phyloP scores from a whole-genome alignment of 2,113 vertebrate species.

The Oreocharis arfaki region DNA sequence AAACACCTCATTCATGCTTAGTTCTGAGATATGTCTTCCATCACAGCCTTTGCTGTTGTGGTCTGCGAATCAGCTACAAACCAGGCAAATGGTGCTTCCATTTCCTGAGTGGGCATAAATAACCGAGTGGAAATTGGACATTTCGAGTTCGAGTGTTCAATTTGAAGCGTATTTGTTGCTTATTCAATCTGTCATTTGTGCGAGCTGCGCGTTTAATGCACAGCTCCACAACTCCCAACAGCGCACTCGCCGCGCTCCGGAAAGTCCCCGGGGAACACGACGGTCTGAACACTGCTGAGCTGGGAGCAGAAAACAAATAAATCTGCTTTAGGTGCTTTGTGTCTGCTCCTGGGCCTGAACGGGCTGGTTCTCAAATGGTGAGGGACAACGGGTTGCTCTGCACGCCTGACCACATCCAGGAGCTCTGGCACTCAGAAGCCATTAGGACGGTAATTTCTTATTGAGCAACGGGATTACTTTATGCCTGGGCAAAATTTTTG shows the following conservation, averaged over 20 bases:
- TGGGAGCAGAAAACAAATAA: neutral
- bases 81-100: neutral
- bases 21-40: neutral
- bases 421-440: slow-evolving; percentile 3
- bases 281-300: neutral
- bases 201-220: neutral
- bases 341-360: neutral
- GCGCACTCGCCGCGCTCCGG: neutral
- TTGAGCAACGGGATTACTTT: neutral
- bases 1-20: neutral
- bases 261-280: neutral
- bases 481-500: slow-evolving; percentile 22
- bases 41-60: neutral
- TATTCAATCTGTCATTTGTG: too few relatives aligned
- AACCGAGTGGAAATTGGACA: neutral
- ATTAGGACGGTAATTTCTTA: neutral
- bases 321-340: neutral
- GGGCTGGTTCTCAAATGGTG: neutral
- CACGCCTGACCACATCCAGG: neutral
- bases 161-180: fast-evolving
- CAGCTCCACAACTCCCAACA: neutral
- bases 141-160: neutral
- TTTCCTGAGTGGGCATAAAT: neutral
- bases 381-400: neutral
- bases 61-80: neutral